Evolutionary conservation across 2,113 vertebrate genomes (phyloP).

Genomic region (Cheilinus undulatus): DNA sequence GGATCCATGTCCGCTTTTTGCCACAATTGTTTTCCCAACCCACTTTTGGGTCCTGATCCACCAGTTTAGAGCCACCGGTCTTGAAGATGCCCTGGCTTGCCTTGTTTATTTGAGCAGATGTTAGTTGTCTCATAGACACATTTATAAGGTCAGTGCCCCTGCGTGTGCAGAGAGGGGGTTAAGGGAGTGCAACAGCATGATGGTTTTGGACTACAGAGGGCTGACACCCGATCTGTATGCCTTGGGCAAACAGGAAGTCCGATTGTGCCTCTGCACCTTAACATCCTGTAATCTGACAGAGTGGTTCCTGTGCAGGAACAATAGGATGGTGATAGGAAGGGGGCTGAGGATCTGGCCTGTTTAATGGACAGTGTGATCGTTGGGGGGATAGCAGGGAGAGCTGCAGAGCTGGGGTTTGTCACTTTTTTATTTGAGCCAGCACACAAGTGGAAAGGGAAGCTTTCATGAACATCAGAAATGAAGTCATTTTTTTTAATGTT

Average conservation of each 20-base stretch:
- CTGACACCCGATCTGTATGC: slow-evolving; percentile 73
- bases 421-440: slow-evolving; percentile 33
- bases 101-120: slow-evolving; percentile 60
- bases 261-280: slow-evolving; percentile 29
- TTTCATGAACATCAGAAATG: slow-evolving; percentile 42
- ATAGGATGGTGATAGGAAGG: slow-evolving; percentile 46
- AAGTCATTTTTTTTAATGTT: slow-evolving; percentile 48
- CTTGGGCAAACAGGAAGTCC: slow-evolving; percentile 74
- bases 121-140: slow-evolving; percentile 41
- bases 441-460: slow-evolving; percentile 34
- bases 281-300: slow-evolving; percentile 59
- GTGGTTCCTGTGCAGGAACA: slow-evolving; percentile 55
- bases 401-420: slow-evolving; percentile 35
- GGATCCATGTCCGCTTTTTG: too few relatives aligned
- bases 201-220: slow-evolving; percentile 52
- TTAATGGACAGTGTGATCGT: slow-evolving; percentile 23
- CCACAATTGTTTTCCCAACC: too few relatives aligned
- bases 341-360: slow-evolving; percentile 17
- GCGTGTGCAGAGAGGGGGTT: slow-evolving; percentile 23
- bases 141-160: slow-evolving; percentile 61
- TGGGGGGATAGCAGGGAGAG: neutral
- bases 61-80: too few relatives aligned
- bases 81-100: neutral
- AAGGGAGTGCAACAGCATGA: slow-evolving; percentile 16
- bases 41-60: too few relatives aligned